These are phyloP conservation scores for Danaus melanippus DNA, from an alignment of 1,140 invertebrate species.

Conservation along the genomic window DNA sequence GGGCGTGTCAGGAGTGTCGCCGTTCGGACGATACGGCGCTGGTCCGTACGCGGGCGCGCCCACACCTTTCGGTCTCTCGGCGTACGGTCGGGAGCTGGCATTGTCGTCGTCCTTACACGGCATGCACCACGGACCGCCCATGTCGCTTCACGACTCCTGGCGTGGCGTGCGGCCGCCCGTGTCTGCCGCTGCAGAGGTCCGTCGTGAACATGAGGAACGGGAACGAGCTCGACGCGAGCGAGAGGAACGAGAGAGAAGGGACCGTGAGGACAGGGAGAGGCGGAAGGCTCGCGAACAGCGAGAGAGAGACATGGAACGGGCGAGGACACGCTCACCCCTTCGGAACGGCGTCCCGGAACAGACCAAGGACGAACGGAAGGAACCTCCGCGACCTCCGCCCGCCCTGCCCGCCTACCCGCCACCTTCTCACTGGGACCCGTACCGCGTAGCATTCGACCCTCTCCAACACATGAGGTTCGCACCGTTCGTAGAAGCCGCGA, in stretches of 20 bases:
- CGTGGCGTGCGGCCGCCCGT: slow-evolving; percentile 76
- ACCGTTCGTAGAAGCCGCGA: slow-evolving; percentile 81
- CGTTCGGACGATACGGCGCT: slow-evolving; percentile 82
- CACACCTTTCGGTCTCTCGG: slow-evolving; percentile 76
- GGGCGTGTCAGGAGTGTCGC: slow-evolving; percentile 76
- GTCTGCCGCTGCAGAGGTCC: slow-evolving; percentile 57
- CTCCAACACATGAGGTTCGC: slow-evolving; percentile 79
- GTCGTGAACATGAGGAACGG: slow-evolving; percentile 77
- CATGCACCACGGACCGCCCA: slow-evolving; percentile 47
- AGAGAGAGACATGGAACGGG: slow-evolving; percentile 68
- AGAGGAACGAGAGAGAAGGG: slow-evolving; percentile 80
- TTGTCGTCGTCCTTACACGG: slow-evolving; percentile 56
- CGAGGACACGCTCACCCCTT: slow-evolving; percentile 79
- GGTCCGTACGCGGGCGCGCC: slow-evolving; percentile 73
- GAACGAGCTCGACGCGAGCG: slow-evolving; percentile 78
- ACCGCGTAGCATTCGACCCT: slow-evolving; percentile 74
- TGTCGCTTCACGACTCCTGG: slow-evolving; percentile 61
- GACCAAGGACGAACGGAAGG: slow-evolving; percentile 66
- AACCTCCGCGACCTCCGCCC: slow-evolving; percentile 73
- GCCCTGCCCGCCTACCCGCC: slow-evolving; percentile 74
- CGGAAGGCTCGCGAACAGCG: slow-evolving; percentile 53
- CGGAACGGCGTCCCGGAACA: slow-evolving; percentile 74
- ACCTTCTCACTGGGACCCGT: slow-evolving; percentile 77
- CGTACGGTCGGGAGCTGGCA: slow-evolving; percentile 77
- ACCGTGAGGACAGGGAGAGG: slow-evolving; percentile 73